A percentile compares a stretch with the other conserved stretches of the same genome.
phyloP scores from a whole-genome alignment of 2,888 invertebrate genomes.

The Nymphalis polychloros region DNA sequence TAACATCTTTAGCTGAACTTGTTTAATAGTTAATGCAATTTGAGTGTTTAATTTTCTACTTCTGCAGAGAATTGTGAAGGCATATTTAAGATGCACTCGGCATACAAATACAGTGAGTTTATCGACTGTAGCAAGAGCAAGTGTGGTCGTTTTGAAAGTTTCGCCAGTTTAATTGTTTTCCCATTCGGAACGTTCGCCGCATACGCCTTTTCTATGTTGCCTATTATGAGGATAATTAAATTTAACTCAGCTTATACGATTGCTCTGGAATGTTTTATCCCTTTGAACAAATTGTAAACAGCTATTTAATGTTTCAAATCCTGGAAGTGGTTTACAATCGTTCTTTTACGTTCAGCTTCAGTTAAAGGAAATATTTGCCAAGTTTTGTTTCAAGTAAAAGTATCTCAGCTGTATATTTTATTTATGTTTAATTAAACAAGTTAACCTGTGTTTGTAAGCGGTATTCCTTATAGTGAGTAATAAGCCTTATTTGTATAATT shows the following conservation, averaged over 20 bases:
- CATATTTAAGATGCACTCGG: constrained; percentile 43
- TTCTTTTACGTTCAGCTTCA: constrained; percentile 9
- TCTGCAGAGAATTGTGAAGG: constrained; percentile 30
- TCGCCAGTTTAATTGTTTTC: constrained; percentile 58
- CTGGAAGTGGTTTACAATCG: constrained; percentile 13
- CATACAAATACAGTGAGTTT: constrained; percentile 46
- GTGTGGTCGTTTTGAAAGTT: constrained; percentile 48
- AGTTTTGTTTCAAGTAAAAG: neutral
- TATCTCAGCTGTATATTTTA: neutral
- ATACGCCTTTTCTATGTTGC: constrained; percentile 49
- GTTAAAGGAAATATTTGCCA: constrained; percentile 4
- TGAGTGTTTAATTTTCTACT: constrained; percentile 26
- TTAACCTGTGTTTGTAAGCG: neutral
- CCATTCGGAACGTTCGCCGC: constrained; percentile 51
- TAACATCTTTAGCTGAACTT: constrained; percentile 24
- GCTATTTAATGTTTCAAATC: constrained; percentile 12
- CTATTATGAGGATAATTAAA: constrained; percentile 58
- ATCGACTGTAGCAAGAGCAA: constrained; percentile 42
- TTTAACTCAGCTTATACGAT: constrained; percentile 48
- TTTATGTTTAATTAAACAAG: too few species aligned
- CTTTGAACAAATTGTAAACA: constrained; percentile 19
- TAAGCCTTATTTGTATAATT: neutral
- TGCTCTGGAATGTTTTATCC: constrained; percentile 30
- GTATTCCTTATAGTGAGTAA: neutral
- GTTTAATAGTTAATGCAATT: constrained; percentile 28